phyloP scores from a whole-genome alignment of 2,113 vertebrate species.

The Spheniscus mendiculus region DNA sequence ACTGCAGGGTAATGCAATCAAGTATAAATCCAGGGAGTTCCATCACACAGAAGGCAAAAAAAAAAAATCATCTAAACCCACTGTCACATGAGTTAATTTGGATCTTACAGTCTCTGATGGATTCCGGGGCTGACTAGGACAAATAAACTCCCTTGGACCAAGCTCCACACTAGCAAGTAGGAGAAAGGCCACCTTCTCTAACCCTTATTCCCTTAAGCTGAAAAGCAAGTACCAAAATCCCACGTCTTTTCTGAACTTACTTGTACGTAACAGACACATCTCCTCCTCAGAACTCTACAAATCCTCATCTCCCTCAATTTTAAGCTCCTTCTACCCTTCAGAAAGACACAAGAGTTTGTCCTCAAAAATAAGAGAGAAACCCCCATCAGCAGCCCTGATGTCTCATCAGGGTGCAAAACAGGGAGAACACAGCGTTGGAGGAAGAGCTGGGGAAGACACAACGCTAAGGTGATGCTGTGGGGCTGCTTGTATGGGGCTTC shows the following conservation, averaged over 20 bases:
- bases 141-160: background rate
- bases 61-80: background rate
- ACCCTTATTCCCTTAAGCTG: background rate
- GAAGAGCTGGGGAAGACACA: background rate
- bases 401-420: background rate
- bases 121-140: background rate
- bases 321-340: background rate
- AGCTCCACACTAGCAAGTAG: background rate
- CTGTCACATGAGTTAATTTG: background rate
- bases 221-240: background rate
- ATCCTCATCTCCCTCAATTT: background rate
- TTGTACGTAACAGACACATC: background rate
- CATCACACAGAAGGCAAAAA: background rate
- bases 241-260: background rate
- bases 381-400: background rate
- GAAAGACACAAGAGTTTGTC: background rate
- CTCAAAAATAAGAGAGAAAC: background rate
- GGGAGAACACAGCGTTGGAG: rapidly evolving
- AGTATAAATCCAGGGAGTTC: background rate
- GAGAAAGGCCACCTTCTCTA: background rate
- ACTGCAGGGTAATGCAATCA: background rate
- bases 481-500: background rate
- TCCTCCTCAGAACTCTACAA: background rate
- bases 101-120: background rate
- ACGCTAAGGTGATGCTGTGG: background rate